These are phyloP conservation scores for Stigmatopora argus DNA, from an alignment of 2,113 vertebrate genomes.

Conservation along the genomic window DNA sequence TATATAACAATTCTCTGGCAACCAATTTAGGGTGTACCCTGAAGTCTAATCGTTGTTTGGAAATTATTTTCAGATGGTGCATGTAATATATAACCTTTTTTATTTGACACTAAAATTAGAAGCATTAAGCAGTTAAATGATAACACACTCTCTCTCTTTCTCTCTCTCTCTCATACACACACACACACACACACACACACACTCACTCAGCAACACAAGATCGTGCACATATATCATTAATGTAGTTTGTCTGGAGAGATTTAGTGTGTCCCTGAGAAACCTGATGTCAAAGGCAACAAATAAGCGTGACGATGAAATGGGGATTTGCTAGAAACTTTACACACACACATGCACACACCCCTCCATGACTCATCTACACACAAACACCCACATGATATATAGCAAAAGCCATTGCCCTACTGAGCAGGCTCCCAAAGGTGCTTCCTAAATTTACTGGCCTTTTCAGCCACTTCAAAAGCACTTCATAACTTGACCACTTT, in stretches of 20 bases:
- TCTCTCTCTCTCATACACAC: neutral
- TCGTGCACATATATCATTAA: conserved; percentile 39
- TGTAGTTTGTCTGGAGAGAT: conserved; percentile 69
- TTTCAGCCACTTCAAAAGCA: conserved; percentile 86
- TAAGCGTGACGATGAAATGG: conserved; percentile 82
- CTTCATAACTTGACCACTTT: conserved; percentile 88
- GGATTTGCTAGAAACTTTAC: conserved; percentile 52
- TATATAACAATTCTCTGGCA: too few relatives aligned
- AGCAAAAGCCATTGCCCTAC: conserved; percentile 65
- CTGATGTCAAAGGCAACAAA: conserved; percentile 83
- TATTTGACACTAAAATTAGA: too few relatives aligned
- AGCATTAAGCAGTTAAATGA: neutral
- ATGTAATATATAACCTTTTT: too few relatives aligned
- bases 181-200: conserved; percentile 17
- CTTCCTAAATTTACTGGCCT: conserved; percentile 91
- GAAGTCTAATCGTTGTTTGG: too few relatives aligned
- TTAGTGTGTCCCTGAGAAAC: conserved; percentile 82
- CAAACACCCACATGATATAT: conserved; percentile 53
- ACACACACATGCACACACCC: conserved; percentile 30
- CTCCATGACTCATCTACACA: conserved; percentile 9
- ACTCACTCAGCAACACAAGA: conserved; percentile 5
- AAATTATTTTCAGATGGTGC: too few relatives aligned
- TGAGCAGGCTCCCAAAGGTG: conserved; percentile 79
- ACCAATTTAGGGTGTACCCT: too few relatives aligned
- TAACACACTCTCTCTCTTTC: neutral